Base-by-base conservation (phyloP, 2,888 invertebrate genomes). In the Nemurella pictetii region DNA sequence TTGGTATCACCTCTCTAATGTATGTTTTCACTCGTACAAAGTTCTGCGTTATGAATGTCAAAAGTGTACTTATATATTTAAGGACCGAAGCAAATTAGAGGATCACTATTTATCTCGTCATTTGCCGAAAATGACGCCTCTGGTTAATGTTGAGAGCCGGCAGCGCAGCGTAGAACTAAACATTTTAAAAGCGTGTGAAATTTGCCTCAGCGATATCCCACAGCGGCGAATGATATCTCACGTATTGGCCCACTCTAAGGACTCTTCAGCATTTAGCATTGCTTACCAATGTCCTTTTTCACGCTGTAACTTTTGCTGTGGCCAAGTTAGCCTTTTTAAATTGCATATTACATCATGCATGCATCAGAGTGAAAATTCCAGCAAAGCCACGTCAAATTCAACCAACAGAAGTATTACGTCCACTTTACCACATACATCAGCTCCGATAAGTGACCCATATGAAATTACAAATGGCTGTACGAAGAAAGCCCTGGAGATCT, bases 21-120 rank as follows among this genome's bases (percentile, higher is more conserved):
- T 30, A 7, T 83, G 83, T 77, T 83, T 83, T n/a, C 83, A 83
- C 83, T 0, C 25, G 26, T 32, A 74, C 26, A 83, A 83, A 77
- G 20, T 75, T 30, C 74, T 75, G n/a, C 26, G 83, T 20, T 83
- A 83, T 74, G 32, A 29, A 27, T 83, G 83, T 30, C 30, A 32
- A 0, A 27, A 28, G 20, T 83, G 83, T 32, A n/a, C 28, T 25
- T 32, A 9, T 27, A 28, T 83, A 25, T 83, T 75, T 25, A 83
- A 73, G n/a, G 36, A 75, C n/a, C 35, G 55, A 0, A 27, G 27
- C 4, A 72, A 81, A 27, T 72, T 81, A 27, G 29, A 55, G n/a
- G 81, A 81, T 15, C 81, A 81, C 81, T 55, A 32, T 72, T 35
- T 35, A 72, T 15, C 55, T 55, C 55, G 55, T 55, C 55, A 55